Conservation (phyloP, 2,113 vertebrate genomes). For the Percina caprodes region DNA sequence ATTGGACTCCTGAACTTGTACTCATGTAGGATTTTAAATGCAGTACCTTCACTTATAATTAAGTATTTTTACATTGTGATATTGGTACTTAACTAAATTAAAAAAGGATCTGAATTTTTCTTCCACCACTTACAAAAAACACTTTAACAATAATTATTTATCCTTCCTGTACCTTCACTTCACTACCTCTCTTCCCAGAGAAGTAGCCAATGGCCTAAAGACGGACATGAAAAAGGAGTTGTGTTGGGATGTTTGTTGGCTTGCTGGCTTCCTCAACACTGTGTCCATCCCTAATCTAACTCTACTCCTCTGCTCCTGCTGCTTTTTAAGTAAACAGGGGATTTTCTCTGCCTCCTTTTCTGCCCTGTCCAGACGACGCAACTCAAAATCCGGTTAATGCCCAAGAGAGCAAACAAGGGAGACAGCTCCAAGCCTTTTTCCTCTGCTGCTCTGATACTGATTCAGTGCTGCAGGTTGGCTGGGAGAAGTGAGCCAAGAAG, state of each 20-base stretch:
- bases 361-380: conserved; percentile 43
- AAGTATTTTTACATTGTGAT: neutral
- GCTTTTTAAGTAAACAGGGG: conserved; percentile 52
- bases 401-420: conserved; percentile 55
- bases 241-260: conserved; percentile 10
- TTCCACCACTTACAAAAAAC: neutral
- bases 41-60: neutral
- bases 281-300: conserved; percentile 17
- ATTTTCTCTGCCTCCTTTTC: conserved; percentile 48
- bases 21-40: neutral
- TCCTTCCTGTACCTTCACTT: neutral
- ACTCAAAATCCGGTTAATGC: conserved; percentile 53
- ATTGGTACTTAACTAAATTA: neutral
- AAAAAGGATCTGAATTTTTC: neutral
- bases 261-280: conserved; percentile 16
- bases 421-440: conserved; percentile 50
- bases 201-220: neutral
- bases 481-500: conserved; percentile 40
- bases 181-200: neutral
- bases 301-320: conserved; percentile 21
- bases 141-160: neutral
- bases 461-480: conserved; percentile 54
- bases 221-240: conserved; percentile 11
- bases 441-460: conserved; percentile 57
- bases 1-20: neutral